Conservation (phyloP, 2,888 invertebrate species). For the Rosalia funebris region DNA sequence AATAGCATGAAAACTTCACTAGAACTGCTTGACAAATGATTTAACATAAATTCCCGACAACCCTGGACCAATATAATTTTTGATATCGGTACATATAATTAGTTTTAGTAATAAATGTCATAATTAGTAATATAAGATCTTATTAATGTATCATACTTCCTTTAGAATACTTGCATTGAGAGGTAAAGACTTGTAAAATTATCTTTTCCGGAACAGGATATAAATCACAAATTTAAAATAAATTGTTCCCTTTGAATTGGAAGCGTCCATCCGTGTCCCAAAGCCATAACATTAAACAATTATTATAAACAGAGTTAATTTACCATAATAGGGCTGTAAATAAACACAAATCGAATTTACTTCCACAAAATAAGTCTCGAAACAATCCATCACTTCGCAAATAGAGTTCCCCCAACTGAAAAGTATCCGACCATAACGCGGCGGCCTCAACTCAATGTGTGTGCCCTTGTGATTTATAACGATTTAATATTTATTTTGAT, state of each 20-base stretch:
- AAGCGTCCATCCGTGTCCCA: conserved; percentile 45
- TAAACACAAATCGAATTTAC: conserved; percentile 57
- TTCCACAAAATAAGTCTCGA: conserved; percentile 54
- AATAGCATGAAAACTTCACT: too few species aligned
- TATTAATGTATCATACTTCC: too few species aligned
- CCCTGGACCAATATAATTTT: too few species aligned
- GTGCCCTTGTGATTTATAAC: conserved; percentile 63
- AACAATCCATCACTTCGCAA: conserved; percentile 55
- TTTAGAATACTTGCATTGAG: too few species aligned
- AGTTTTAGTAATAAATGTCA: too few species aligned
- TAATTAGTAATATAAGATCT: too few species aligned
- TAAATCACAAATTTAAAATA: not conserved
- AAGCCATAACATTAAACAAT: conserved; percentile 49
- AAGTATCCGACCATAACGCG: conserved; percentile 51
- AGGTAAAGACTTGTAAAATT: too few species aligned
- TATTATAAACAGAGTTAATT: conserved; percentile 51
- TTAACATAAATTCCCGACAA: too few species aligned
- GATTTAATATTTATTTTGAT: conserved; percentile 67
- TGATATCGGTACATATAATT: too few species aligned
- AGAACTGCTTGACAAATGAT: too few species aligned
- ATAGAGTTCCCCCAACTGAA: conserved; percentile 35
- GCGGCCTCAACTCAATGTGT: conserved; percentile 33
- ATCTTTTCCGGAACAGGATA: too few species aligned
- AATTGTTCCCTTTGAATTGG: conserved; percentile 24
- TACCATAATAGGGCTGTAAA: conserved; percentile 50